Conservation (phyloP, 1,140 invertebrate species). For the Drosophila ananassae region DNA sequence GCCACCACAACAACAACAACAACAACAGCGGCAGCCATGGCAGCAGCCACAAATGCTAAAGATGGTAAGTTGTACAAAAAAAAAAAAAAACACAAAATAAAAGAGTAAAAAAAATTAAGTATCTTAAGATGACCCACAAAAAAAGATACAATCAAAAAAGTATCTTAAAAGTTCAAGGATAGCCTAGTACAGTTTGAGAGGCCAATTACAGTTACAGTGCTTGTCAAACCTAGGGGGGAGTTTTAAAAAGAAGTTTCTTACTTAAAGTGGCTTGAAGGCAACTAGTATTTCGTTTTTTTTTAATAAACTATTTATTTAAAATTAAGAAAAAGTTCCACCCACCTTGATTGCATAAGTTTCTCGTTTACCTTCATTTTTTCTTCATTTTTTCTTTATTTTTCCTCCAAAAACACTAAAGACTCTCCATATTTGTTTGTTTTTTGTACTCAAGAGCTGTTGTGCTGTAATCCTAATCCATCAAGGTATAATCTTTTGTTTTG, state of each 20-base stretch:
- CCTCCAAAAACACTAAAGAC: constrained; percentile 3
- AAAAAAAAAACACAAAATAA: not conserved
- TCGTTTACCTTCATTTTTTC: not conserved
- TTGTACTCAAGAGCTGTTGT: constrained; percentile 26
- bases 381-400: constrained; percentile 2
- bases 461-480: constrained; percentile 49
- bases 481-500: constrained; percentile 43
- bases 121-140: constrained; percentile 41
- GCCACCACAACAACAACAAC: constrained; percentile 62
- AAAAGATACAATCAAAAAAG: constrained; percentile 11
- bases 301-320: too few relatives aligned
- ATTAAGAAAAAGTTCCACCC: not conserved
- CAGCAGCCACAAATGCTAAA: constrained; percentile 65
- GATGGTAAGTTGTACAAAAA: constrained; percentile 65
- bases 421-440: constrained; percentile 29
- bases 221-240: constrained; percentile 3
- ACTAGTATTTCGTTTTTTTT: too few relatives aligned
- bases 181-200: not conserved
- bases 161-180: constrained; percentile 34
- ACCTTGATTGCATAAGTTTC: constrained; percentile 22
- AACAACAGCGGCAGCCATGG: constrained; percentile 28
- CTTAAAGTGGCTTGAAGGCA: too few relatives aligned
- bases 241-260: not conserved
- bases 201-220: not conserved
- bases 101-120: not conserved